A percentile compares a stretch with the other conserved stretches of the same genome.
phyloP scores from a whole-genome alignment of 2,113 vertebrate species.

The Cyrtonyx montezumae region DNA sequence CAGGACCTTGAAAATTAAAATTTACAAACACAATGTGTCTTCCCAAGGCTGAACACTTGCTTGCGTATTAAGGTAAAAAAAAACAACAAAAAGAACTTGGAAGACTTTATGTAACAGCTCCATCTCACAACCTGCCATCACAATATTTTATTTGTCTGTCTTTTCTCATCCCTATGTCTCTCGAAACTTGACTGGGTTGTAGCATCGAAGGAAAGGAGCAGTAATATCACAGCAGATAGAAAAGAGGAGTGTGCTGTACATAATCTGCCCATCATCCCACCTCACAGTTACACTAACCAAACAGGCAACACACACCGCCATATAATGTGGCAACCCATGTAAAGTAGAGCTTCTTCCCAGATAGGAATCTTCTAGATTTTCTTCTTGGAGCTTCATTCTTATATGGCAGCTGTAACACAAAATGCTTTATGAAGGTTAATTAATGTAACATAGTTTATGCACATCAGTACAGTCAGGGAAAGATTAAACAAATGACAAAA shows the following conservation, averaged over 20 bases:
- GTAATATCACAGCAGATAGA: slow-evolving; percentile 37
- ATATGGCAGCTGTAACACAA: neutral
- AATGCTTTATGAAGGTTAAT: neutral
- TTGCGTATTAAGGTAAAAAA: neutral
- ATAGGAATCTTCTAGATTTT: too few relatives aligned
- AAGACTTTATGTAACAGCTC: slow-evolving; percentile 29
- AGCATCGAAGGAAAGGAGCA: slow-evolving; percentile 53
- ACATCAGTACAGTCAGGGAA: neutral
- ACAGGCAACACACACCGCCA: neutral
- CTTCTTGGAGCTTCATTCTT: neutral
- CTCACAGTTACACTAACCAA: slow-evolving; percentile 5
- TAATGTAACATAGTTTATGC: neutral
- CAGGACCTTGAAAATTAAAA: slow-evolving; percentile 18
- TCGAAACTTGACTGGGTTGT: slow-evolving; percentile 42
- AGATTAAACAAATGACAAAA: slow-evolving; percentile 4
- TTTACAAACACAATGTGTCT: slow-evolving; percentile 4
- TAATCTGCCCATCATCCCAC: slow-evolving; percentile 45
- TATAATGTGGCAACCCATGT: neutral
- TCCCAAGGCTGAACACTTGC: neutral
- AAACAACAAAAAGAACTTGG: neutral
- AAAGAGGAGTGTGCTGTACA: slow-evolving; percentile 30
- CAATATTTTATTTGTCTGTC: slow-evolving; percentile 61
- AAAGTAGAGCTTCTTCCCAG: neutral
- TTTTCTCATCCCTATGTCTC: slow-evolving; percentile 35
- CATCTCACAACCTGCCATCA: slow-evolving; percentile 30